A percentile compares a stretch with the other conserved stretches of the same genome.
These are phyloP conservation scores for Odocoileus virginianus DNA, from an alignment of 2,113 vertebrate species.

Conservation along the genomic window DNA sequence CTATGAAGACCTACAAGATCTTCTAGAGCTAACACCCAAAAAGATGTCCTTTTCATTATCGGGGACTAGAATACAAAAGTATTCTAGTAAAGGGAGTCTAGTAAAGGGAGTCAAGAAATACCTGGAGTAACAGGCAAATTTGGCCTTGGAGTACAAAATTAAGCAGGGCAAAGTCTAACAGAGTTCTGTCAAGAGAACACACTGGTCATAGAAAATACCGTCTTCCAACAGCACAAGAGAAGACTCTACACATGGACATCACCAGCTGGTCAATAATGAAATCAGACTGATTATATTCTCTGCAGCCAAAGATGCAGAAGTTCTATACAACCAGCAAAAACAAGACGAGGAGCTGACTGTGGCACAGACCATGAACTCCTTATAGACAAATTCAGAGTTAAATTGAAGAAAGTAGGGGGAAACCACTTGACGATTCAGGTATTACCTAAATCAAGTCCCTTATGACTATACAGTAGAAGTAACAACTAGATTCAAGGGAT, in stretches of 20 bases:
- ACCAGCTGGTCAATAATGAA: not conserved
- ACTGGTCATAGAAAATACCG: not conserved
- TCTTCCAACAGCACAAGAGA: not conserved
- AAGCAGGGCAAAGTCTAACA: not conserved
- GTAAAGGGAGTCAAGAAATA: not conserved
- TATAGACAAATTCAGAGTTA: not conserved
- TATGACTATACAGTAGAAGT: not conserved
- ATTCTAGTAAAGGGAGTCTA: not conserved
- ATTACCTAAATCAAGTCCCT: not conserved
- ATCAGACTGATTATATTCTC: not conserved
- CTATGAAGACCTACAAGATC: not conserved
- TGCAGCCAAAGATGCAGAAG: not conserved
- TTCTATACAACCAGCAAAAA: not conserved
- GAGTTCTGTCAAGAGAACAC: not conserved
- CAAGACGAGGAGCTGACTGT: not conserved
- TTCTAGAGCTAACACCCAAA: not conserved
- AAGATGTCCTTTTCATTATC: not conserved
- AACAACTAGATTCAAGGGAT: not conserved
- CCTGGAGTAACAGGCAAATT: not conserved
- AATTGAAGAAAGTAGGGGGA: not conserved
- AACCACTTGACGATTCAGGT: not conserved
- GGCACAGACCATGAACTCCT: not conserved
- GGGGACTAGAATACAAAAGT: not conserved
- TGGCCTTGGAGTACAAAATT: not conserved
- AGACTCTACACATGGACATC: not conserved